Percentiles rank a stretch among this genome's conserved stretches.
These are phyloP conservation scores for Xylota segnis DNA, from an alignment of 2,888 invertebrate species.

Conservation along the genomic window DNA sequence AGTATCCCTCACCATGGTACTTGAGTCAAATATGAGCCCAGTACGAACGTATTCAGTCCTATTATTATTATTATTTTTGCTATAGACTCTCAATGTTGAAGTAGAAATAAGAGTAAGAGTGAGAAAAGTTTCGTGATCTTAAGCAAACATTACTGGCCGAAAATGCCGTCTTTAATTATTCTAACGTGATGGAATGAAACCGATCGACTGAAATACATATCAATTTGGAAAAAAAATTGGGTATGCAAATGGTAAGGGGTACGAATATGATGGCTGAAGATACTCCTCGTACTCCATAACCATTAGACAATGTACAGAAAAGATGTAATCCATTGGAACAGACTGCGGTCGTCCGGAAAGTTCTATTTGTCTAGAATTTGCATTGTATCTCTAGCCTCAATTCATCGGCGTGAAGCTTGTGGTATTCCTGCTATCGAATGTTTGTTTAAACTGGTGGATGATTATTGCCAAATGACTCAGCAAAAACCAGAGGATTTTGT, in stretches of 20 bases:
- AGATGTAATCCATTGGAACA: too few relatives aligned
- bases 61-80: slow-evolving; percentile 33
- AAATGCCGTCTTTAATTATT: slow-evolving; percentile 33
- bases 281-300: not conserved
- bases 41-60: slow-evolving; percentile 7
- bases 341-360: too few relatives aligned
- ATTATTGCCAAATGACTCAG: too few relatives aligned
- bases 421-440: too few relatives aligned
- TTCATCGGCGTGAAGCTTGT: too few relatives aligned
- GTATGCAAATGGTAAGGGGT: not conserved
- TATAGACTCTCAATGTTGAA: not conserved
- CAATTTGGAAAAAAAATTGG: not conserved
- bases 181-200: slow-evolving; percentile 12
- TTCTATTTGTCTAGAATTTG: too few relatives aligned
- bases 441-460: too few relatives aligned
- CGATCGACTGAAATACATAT: not conserved
- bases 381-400: too few relatives aligned
- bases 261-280: not conserved
- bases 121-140: slow-evolving; percentile 45
- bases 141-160: slow-evolving; percentile 40
- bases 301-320: not conserved
- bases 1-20: slow-evolving; percentile 51
- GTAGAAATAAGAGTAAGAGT: slow-evolving; percentile 60
- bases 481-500: too few relatives aligned
- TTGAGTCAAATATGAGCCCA: slow-evolving; percentile 41